These are phyloP conservation scores for Galaxea fascicularis DNA, from an alignment of 92 coral and sea anemone species.

Conservation along the genomic window DNA sequence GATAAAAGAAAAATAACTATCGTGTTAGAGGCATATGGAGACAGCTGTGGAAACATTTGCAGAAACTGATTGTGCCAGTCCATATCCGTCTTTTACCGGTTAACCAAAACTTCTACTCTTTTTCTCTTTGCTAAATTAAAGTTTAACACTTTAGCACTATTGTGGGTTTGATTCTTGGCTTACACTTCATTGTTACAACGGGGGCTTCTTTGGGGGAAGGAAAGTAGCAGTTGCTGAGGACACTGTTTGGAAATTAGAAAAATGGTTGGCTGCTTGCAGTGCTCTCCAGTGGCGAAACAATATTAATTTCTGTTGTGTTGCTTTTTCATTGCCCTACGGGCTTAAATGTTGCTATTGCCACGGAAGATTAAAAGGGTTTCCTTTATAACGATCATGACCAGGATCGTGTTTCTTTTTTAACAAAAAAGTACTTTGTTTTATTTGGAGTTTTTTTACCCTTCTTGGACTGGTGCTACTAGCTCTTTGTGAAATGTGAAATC, in stretches of 20 bases:
- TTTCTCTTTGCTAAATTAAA: not conserved
- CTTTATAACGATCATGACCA: not conserved
- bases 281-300: not conserved
- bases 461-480: too few relatives aligned
- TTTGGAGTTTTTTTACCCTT: too few relatives aligned
- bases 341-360: not conserved
- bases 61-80: not conserved
- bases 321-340: not conserved
- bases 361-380: not conserved
- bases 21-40: not conserved
- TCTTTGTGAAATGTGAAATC: too few relatives aligned
- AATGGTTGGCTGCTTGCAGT: not conserved
- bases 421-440: too few relatives aligned
- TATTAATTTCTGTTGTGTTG: not conserved
- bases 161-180: not conserved
- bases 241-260: too few relatives aligned
- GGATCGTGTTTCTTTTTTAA: too few relatives aligned
- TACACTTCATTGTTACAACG: not conserved
- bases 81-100: not conserved
- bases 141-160: not conserved
- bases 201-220: slow-evolving; percentile 15
- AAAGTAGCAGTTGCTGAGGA: not conserved
- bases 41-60: not conserved
- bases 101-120: not conserved
- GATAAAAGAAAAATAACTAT: too few relatives aligned